A percentile compares a stretch with the other conserved stretches of the same genome.
These are phyloP conservation scores for Tretioscincus oriximinensis DNA, from an alignment of 2,113 vertebrate genomes.

Conservation along the genomic window DNA sequence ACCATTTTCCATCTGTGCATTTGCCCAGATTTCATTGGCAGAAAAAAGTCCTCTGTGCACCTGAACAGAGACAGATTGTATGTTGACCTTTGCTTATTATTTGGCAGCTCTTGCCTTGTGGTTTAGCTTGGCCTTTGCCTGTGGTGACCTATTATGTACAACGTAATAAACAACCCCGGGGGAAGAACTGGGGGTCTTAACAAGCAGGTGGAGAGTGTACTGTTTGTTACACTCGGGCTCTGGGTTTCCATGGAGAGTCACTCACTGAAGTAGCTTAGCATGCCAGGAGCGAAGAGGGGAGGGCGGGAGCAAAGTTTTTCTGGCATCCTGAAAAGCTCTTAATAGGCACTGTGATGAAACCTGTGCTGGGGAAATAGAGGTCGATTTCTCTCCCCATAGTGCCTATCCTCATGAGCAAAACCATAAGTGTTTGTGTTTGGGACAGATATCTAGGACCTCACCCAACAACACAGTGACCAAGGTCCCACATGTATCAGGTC, in stretches of 20 bases:
- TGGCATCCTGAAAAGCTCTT: not conserved
- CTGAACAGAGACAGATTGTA: slow-evolving; percentile 3
- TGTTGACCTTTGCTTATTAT: slow-evolving; percentile 22
- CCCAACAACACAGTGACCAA: no score
- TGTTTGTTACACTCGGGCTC: slow-evolving; percentile 14
- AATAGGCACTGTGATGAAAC: not conserved
- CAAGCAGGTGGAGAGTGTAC: not conserved
- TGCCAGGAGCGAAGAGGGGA: not conserved
- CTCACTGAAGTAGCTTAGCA: not conserved
- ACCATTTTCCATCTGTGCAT: not conserved
- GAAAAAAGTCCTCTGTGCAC: not conserved
- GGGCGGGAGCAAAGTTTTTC: not conserved
- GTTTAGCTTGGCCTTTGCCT: not conserved
- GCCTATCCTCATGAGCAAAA: not conserved
- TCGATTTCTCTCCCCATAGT: not conserved
- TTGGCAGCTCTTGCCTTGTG: slow-evolving; percentile 15
- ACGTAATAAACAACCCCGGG: not conserved
- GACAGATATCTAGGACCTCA: not conserved
- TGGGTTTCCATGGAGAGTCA: slow-evolving; percentile 37
- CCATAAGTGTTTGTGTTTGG: not conserved
- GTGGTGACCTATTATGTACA: not conserved
- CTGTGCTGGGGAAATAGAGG: not conserved
- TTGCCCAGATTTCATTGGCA: not conserved
- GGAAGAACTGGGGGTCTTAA: not conserved
- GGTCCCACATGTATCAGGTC: no score